Percentiles rank a stretch among this genome's conserved stretches.
These are phyloP conservation scores for Nudaria mundana DNA, from an alignment of 2,888 invertebrate genomes.

Conservation along the genomic window DNA sequence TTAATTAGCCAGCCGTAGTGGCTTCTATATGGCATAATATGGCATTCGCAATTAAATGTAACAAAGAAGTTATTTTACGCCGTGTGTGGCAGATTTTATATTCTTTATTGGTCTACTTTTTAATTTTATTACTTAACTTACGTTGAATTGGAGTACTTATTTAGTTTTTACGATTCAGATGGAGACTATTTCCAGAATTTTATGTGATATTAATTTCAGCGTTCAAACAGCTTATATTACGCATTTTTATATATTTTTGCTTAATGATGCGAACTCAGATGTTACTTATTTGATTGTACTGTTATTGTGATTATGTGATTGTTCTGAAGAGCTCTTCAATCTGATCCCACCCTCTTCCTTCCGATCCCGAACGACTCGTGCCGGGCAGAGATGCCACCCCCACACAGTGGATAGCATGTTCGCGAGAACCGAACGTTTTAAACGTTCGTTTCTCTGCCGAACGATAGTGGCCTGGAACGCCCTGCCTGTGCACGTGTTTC, in stretches of 20 bases:
- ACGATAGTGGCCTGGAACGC: too few relatives aligned
- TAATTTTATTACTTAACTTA: constrained; percentile 5
- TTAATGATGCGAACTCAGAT: not conserved
- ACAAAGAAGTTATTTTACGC: not conserved
- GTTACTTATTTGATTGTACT: constrained; percentile 5
- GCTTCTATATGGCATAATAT: constrained; percentile 9
- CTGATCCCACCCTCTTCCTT: too few relatives aligned
- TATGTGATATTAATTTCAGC: constrained; percentile 3
- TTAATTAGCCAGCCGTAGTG: constrained; percentile 15
- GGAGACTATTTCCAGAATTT: constrained; percentile 2
- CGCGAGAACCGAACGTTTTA: too few relatives aligned
- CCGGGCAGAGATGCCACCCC: too few relatives aligned
- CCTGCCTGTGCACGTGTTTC: too few relatives aligned
- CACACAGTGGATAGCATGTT: too few relatives aligned
- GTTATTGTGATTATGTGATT: not conserved
- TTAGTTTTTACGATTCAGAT: constrained; percentile 1
- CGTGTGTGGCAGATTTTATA: constrained; percentile 2
- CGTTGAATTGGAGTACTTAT: constrained; percentile 1
- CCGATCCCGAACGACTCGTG: too few relatives aligned
- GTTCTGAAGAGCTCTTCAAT: too few relatives aligned
- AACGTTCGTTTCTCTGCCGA: too few relatives aligned
- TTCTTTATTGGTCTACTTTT: not conserved
- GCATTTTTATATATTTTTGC: constrained; percentile 1
- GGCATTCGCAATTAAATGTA: constrained; percentile 7
- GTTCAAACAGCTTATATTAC: not conserved